These are phyloP conservation scores for Melanerpes formicivorus DNA, from an alignment of 2,113 vertebrate species.

Conservation along the genomic window DNA sequence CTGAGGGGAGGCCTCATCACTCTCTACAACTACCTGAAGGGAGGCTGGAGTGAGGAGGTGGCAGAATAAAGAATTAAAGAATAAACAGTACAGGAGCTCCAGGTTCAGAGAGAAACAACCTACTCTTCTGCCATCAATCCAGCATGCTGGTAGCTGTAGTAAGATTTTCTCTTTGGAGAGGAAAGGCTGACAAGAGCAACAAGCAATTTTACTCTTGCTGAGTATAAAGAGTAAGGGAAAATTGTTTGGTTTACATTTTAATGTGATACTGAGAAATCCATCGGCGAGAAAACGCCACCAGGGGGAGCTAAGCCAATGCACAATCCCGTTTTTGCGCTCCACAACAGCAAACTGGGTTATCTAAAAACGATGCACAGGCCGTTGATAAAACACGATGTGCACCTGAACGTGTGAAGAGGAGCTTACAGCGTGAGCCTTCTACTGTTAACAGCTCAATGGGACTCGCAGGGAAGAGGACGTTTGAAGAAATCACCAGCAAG, in stretches of 20 bases:
- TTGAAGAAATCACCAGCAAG: background rate
- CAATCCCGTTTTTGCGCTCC: background rate
- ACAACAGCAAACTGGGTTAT: background rate
- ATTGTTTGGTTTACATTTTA: too few relatives aligned
- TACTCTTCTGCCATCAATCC: background rate
- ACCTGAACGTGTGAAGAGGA: background rate
- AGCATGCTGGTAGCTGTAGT: background rate
- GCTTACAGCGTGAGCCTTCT: background rate
- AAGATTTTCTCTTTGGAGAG: background rate
- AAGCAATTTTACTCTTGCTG: background rate
- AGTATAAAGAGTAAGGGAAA: background rate
- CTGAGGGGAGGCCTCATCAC: too few relatives aligned
- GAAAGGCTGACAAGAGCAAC: background rate
- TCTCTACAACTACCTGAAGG: too few relatives aligned
- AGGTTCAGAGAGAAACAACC: background rate
- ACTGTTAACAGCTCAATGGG: background rate
- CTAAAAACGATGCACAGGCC: background rate
- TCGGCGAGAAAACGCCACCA: slow-evolving; percentile 28
- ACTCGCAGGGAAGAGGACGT: background rate
- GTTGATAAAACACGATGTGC: background rate
- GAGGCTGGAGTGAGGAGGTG: too few relatives aligned
- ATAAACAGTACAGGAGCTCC: background rate
- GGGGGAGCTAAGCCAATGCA: slow-evolving; percentile 59
- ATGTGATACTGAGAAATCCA: background rate
- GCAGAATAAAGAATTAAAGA: background rate